Evolutionary conservation across 1,140 invertebrate genomes (phyloP), one percentile per base, ranked within the genome.

Genomic region (Nephotettix cincticeps): DNA sequence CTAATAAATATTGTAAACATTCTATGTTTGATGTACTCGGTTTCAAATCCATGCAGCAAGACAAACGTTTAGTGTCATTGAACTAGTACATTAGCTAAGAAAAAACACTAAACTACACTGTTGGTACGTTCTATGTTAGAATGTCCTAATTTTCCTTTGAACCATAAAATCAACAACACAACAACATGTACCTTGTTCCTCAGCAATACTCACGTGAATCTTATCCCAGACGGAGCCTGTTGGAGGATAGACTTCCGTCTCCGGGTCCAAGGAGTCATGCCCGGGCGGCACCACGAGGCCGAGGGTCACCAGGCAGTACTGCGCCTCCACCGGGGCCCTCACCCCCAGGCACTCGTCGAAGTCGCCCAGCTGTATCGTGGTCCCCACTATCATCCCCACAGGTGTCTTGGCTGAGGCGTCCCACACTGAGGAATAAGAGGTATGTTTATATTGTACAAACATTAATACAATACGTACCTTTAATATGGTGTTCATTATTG

Each of bases 221-320:
- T 81, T 82, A 71, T 86, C 81, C 61, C 86, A 78, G 23, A 83
- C 82, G 17, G 83, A 82, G 63, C 80, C 76, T 27, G 81, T 78
- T 0, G 85, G 85, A 71, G 83, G 75, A 30, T 80, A 79, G 0
- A 79, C 76, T 14, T 83, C 76, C 0, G 80, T 75, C 0, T 78
- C 73, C 1, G 73, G 75, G 54, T 82, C 83, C 23, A 76, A 77
- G 0, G 75, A 74, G 27, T 73, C 76, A 70, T 80, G 80, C 54
- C 81, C 77, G 29, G 73, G 25, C 45, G 73, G 77, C 75, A 81
- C 71, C 25, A 73, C 45, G 17, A 76, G 28, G 30, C 47, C 61
- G n/a, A 78, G 43, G 11, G 83, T 81, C 1, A 82, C 83, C 17
- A 87, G 75, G 76, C 86, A 88, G 75, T 87, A 87, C 77, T 86